Percentiles rank a stretch among this genome's conserved stretches.
These are phyloP conservation scores for Brachirus orientalis DNA, from an alignment of 2,113 vertebrate genomes.

Conservation along the genomic window DNA sequence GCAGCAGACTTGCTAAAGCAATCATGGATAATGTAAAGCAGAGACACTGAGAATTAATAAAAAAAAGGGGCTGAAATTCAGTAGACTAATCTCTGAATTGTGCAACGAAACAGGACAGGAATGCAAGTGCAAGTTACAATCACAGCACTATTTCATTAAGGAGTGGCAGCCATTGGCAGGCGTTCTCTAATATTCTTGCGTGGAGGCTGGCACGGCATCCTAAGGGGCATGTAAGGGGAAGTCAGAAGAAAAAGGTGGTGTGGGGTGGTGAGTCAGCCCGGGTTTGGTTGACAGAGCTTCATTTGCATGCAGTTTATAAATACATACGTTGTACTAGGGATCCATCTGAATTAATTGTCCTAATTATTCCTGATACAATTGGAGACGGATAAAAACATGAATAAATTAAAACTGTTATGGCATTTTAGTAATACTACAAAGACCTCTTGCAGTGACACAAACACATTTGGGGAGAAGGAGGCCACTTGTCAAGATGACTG, in stretches of 20 bases:
- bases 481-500: slow-evolving; percentile 73
- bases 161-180: slow-evolving; percentile 66
- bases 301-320: slow-evolving; percentile 71
- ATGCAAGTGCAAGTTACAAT: slow-evolving; percentile 70
- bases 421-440: slow-evolving; percentile 31
- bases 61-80: slow-evolving; percentile 60
- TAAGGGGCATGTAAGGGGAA: slow-evolving; percentile 3
- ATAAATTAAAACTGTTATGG: neutral
- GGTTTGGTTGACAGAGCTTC: slow-evolving; percentile 68
- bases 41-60: slow-evolving; percentile 67
- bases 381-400: slow-evolving; percentile 10
- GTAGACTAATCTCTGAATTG: slow-evolving; percentile 58
- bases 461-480: slow-evolving; percentile 64
- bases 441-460: slow-evolving; percentile 32
- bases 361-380: slow-evolving; percentile 78
- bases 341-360: slow-evolving; percentile 80
- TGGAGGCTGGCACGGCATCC: slow-evolving; percentile 59
- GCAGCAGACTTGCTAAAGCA: slow-evolving; percentile 23
- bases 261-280: slow-evolving; percentile 75
- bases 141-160: slow-evolving; percentile 81
- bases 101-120: slow-evolving; percentile 62
- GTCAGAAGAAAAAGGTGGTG: neutral
- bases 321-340: slow-evolving; percentile 76
- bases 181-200: slow-evolving; percentile 61
- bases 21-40: slow-evolving; percentile 52